phyloP scores from a whole-genome alignment of 2,888 invertebrate species.

The Platycnemis pennipes region DNA sequence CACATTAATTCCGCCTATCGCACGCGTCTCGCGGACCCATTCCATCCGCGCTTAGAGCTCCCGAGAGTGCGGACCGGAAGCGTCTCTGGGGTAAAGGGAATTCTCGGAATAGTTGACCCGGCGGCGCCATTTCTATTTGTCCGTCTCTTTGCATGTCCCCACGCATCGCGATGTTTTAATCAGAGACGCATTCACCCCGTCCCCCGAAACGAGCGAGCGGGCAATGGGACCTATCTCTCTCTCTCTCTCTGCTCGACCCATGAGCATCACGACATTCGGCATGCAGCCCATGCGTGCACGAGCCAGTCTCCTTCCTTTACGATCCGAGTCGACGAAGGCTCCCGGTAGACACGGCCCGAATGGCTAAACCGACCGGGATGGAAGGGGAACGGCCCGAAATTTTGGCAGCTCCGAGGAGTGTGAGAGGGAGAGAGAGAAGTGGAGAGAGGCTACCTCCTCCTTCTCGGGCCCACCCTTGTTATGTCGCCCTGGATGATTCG shows the following conservation, averaged over 20 bases:
- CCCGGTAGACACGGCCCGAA: not conserved
- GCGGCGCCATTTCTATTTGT: not conserved
- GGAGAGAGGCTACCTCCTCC: not conserved
- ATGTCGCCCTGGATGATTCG: slow-evolving; percentile 37
- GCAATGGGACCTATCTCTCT: not conserved
- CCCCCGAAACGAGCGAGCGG: not conserved
- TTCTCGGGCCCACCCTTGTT: slow-evolving; percentile 13
- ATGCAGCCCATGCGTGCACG: not conserved
- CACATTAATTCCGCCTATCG: too few species aligned
- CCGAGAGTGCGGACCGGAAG: not conserved
- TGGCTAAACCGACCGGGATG: not conserved
- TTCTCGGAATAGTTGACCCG: not conserved
- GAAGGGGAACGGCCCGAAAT: not conserved
- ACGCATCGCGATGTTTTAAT: not conserved
- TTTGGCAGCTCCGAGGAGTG: slow-evolving; percentile 7
- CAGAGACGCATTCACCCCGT: not conserved
- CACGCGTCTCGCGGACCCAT: too few species aligned
- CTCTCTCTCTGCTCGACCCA: too few species aligned
- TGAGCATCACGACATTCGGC: not conserved
- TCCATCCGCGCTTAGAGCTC: too few species aligned
- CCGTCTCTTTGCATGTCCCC: not conserved
- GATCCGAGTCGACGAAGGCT: not conserved
- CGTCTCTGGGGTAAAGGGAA: not conserved
- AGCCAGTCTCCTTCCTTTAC: not conserved
- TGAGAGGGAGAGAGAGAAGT: not conserved